Evolutionary conservation across 2,113 vertebrate genomes (phyloP), one percentile per base, ranked within the genome.

Genomic region (Tragelaphus buxtoni): DNA sequence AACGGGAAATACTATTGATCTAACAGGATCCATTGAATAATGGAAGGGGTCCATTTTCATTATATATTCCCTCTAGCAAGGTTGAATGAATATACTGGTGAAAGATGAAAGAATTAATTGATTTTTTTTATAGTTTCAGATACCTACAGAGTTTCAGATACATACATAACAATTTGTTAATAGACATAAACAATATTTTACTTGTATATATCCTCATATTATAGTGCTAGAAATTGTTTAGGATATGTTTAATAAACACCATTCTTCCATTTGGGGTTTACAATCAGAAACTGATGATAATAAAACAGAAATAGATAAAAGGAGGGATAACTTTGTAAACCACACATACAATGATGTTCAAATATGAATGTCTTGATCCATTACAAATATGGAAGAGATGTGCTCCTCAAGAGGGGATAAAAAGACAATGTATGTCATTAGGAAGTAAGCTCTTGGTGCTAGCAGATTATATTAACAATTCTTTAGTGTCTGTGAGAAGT

Each of bases 1-100:
- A 95, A 76, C 53, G 55, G 86, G 45, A 98, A 91, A 95, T 88
- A 94, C 77, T 95, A 95, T 88, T 97, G 93, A 94, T 93, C 83
- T 97, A 90, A 84, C 51, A 85, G 94, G 74, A 84, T 39, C 30
- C 53, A 60, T 18, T 91, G 74, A 88, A 93, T 94, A 95, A 95
- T 95, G 53, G 39, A 96, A 93, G n/a, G 88, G 82, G 12, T 60
- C 49, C 42, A 13, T 79, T 96, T 98, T 95, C 85, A 94, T 94
- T 92, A 83, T 76, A 74, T 82, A 91, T 79, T 76, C 56, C 45
- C n/a, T 85, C n/a, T 61, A 74, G 79, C 24, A 88, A 82, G 12
- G 9, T n/a, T 96, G 84, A 97, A 92, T 84, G 74, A 94, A 91
- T 91, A 94, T 74, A 65, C 18, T 65, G n/a, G 58, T 90, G 17